Evolutionary conservation across 2,797 vertebrate species (phyloP), one percentile per base, ranked within the genome.

Genomic region (Buceros bicornis): DNA sequence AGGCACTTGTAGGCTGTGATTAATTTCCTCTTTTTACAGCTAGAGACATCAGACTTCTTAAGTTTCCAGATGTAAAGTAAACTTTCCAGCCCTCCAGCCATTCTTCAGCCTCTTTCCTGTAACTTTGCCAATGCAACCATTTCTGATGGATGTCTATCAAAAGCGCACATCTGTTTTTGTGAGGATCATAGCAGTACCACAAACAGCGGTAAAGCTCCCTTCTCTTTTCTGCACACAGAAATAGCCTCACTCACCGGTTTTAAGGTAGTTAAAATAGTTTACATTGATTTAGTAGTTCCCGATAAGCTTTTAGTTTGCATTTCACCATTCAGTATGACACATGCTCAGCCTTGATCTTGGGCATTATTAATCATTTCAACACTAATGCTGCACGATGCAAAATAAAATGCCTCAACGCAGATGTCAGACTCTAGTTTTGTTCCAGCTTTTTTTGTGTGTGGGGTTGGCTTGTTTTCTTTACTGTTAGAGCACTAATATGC

Each of bases 21-120:
- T 90, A 93, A 62, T 91, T 81, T 86, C 86, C 37, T 51, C 48
- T 73, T 95, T 88, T 93, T 80, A 91, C 22, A 56, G 74, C n/a
- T 35, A 43, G 35, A 77, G 69, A 69, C 50, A 58, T 13, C 10
- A 78, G 33, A 54, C 31, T 67, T 85, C 5, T 64, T 5, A 51
- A 67, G 45, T 69, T 91, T 78, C 82, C 76, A 61, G 29, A 74
- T 28, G 37, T 35, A 65, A 87, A 88, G 40, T 26, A 86, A 90
- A 84, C 47, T 71, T 93, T 54, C 62, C 54, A 88, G 11, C 11
- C 45, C 29, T 83, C 21, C 51, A 76, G 17, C 4, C 6, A 69
- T 51, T 70, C 83, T 72, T 62, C 79, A 85, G 13, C 6, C 12
- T 28, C 43, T 80, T 86, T 78, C 37, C 61, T 71, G 2, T 15